A percentile compares a stretch with the other conserved stretches of the same genome.
Evolutionary conservation across 1,140 invertebrate genomes (phyloP).

Genomic region (Ganaspis sp.): DNA sequence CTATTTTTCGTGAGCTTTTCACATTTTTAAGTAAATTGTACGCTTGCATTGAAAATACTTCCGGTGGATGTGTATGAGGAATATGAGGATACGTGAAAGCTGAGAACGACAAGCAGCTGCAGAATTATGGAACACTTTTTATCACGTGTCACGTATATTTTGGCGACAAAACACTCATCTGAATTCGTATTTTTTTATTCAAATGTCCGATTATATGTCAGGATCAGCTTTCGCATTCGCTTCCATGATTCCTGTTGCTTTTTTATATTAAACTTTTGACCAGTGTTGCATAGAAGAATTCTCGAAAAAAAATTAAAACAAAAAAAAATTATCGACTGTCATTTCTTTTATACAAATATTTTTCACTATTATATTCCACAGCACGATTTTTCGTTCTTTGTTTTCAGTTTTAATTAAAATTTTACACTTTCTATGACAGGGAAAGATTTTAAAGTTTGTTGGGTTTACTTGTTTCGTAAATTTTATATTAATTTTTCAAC

Average conservation of each 20-base stretch:
- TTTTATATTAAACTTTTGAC: neutral
- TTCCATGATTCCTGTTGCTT: neutral
- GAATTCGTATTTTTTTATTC: neutral
- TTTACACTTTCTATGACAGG: no score
- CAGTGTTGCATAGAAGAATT: neutral
- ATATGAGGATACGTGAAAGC: conserved; percentile 3
- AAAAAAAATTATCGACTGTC: neutral
- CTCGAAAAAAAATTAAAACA: neutral
- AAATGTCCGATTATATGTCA: neutral
- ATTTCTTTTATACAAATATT: no score
- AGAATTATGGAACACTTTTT: conserved; percentile 40
- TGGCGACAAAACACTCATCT: neutral
- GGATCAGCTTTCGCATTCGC: neutral
- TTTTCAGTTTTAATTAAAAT: no score
- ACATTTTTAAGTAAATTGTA: neutral
- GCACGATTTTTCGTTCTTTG: no score
- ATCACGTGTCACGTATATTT: neutral
- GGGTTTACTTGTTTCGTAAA: no score
- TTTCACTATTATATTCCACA: no score
- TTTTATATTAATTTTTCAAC: no score
- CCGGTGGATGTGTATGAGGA: neutral
- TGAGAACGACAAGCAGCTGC: conserved; percentile 46
- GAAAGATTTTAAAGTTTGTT: no score
- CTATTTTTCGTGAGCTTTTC: neutral
- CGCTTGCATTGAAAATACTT: neutral